These are phyloP conservation scores for Drosophila sp. DNA, from an alignment of 1,140 invertebrate genomes.

Conservation along the genomic window DNA sequence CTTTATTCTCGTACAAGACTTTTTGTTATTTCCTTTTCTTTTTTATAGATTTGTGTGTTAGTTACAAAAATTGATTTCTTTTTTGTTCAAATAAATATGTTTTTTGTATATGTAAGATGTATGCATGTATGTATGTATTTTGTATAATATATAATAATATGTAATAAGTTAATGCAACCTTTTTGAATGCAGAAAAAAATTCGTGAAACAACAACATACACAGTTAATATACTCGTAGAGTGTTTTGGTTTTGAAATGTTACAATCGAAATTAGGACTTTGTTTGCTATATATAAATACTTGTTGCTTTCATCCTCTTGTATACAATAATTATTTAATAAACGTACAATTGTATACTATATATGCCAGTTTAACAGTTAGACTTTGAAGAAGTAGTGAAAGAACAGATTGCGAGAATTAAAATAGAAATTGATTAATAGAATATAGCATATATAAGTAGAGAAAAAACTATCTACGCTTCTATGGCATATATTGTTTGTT, in stretches of 20 bases:
- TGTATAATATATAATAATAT: constrained; percentile 50
- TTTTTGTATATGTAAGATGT: constrained; percentile 42
- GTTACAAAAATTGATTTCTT: constrained; percentile 47
- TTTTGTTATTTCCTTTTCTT: constrained; percentile 37
- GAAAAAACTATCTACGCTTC: constrained; percentile 60
- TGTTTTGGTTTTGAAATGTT: constrained; percentile 49
- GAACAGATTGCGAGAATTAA: constrained; percentile 65
- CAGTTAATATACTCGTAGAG: constrained; percentile 24
- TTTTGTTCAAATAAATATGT: constrained; percentile 70
- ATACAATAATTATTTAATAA: constrained; percentile 64
- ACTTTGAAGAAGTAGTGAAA: constrained; percentile 65
- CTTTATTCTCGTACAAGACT: constrained; percentile 64
- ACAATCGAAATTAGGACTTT: constrained; percentile 65
- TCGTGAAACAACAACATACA: constrained; percentile 59
- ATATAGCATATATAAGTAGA: constrained; percentile 60
- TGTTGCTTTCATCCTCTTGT: constrained; percentile 46
- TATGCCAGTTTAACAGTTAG: constrained; percentile 65
- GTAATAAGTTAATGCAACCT: constrained; percentile 78
- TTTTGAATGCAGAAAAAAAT: constrained; percentile 65
- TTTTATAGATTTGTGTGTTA: constrained; percentile 37
- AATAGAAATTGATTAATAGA: constrained; percentile 53
- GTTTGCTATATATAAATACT: constrained; percentile 69
- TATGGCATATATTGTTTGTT: constrained; percentile 54
- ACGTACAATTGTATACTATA: constrained; percentile 43
- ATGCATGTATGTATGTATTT: constrained; percentile 56